A percentile compares a stretch with the other conserved stretches of the same genome.
phyloP scores from a whole-genome alignment of 30 jellyfish, hydroid and myxozoan species.

The Hydractinia echinata region DNA sequence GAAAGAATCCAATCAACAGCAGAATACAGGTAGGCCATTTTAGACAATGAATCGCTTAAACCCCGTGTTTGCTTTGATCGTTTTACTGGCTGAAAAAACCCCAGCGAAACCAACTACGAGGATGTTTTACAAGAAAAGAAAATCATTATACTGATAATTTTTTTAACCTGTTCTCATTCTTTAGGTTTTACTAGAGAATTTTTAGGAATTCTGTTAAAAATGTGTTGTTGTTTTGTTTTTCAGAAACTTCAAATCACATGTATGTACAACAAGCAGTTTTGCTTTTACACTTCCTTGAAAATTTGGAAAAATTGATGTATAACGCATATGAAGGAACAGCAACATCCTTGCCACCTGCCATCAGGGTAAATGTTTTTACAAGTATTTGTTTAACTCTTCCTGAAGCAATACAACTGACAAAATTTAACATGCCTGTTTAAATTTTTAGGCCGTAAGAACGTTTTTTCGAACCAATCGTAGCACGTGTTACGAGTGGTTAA shows the following conservation, averaged over 20 bases:
- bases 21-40: background rate
- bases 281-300: slow-evolving; percentile 71
- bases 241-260: slow-evolving; percentile 18
- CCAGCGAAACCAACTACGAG: too few species aligned
- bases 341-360: slow-evolving; percentile 71
- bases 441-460: slow-evolving; percentile 66
- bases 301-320: slow-evolving; percentile 86
- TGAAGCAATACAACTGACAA: too few species aligned
- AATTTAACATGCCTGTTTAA: too few species aligned
- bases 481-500: slow-evolving; percentile 92
- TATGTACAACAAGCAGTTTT: slow-evolving; percentile 67
- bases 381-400: too few species aligned
- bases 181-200: too few species aligned
- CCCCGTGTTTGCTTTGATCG: too few species aligned
- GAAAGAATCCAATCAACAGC: background rate
- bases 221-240: background rate
- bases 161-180: too few species aligned
- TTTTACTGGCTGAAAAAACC: too few species aligned
- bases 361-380: slow-evolving; percentile 45
- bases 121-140: too few species aligned
- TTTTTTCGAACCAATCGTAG: slow-evolving; percentile 88
- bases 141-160: too few species aligned
- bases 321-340: slow-evolving; percentile 98
- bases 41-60: too few species aligned
- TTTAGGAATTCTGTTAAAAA: too few species aligned